These are phyloP conservation scores for Trypoxylon attenuatum DNA, from an alignment of 2,888 invertebrate species.

Conservation along the genomic window DNA sequence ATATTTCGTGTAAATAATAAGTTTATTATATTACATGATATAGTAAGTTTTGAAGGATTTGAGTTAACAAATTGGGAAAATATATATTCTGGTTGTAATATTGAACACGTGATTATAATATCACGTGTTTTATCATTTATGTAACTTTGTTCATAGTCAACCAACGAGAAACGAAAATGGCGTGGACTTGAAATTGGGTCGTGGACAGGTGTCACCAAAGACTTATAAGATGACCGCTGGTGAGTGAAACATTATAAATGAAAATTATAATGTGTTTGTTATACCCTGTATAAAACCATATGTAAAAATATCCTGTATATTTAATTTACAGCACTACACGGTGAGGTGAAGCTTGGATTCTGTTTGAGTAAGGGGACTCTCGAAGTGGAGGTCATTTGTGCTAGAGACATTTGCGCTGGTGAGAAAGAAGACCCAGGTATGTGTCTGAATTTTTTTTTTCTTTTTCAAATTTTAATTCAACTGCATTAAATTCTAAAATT, in stretches of 20 bases:
- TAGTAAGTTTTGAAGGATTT: neutral
- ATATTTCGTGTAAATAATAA: too few relatives aligned
- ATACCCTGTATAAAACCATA: too few relatives aligned
- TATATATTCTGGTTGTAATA: neutral
- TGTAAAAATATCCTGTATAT: neutral
- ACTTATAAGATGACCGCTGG: constrained; percentile 80
- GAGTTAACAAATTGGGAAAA: neutral
- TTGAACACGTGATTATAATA: neutral
- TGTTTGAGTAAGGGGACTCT: constrained; percentile 93
- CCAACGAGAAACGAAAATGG: constrained; percentile 65
- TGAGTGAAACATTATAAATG: too few relatives aligned
- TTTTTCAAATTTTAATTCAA: neutral
- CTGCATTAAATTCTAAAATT: too few relatives aligned
- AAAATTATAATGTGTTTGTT: too few relatives aligned
- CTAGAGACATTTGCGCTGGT: constrained; percentile 81
- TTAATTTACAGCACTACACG: constrained; percentile 78
- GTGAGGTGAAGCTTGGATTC: constrained; percentile 91
- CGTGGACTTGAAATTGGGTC: constrained; percentile 80
- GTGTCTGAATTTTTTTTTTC: neutral
- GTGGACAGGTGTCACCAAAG: constrained; percentile 88
- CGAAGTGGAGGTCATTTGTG: constrained; percentile 89
- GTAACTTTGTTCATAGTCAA: constrained; percentile 52
- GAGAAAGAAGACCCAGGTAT: constrained; percentile 83
- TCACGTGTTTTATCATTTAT: constrained; percentile 15
- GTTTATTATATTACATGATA: neutral